Evolutionary conservation across 1,140 invertebrate genomes (phyloP).

Genomic region (Sitobion miscanthi): DNA sequence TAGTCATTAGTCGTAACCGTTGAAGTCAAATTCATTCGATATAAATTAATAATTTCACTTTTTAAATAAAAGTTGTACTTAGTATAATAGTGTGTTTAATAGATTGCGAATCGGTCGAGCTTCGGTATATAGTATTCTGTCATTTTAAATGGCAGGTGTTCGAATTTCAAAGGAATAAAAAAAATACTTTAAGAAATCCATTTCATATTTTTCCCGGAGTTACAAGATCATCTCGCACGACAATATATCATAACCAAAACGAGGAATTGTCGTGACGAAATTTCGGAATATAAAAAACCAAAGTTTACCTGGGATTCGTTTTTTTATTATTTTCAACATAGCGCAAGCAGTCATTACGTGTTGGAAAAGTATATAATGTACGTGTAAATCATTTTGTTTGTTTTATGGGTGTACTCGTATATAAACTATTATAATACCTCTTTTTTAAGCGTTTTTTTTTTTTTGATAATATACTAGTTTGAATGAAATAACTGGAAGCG

Average conservation of each 20-base stretch:
- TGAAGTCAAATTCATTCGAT: background rate
- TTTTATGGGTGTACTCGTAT: background rate
- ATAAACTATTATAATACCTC: background rate
- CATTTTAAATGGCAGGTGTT: background rate
- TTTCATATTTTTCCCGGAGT: background rate
- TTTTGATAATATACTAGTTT: background rate
- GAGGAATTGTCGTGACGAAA: background rate
- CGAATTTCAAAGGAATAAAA: background rate
- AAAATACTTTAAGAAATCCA: background rate
- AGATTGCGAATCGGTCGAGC: background rate
- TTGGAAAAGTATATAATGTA: background rate
- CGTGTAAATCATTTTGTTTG: background rate
- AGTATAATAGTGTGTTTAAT: background rate
- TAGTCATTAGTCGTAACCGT: background rate
- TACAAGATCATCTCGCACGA: background rate
- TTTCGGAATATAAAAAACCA: background rate
- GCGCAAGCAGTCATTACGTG: background rate
- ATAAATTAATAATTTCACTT: background rate
- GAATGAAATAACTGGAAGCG: background rate
- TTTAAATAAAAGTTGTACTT: background rate
- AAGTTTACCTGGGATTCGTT: background rate
- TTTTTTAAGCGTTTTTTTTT: background rate
- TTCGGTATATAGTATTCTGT: background rate
- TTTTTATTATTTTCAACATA: slow-evolving; percentile 11
- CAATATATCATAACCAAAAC: background rate